These are phyloP conservation scores for Agrochola circellaris DNA, from an alignment of 2,888 invertebrate genomes.

Conservation along the genomic window DNA sequence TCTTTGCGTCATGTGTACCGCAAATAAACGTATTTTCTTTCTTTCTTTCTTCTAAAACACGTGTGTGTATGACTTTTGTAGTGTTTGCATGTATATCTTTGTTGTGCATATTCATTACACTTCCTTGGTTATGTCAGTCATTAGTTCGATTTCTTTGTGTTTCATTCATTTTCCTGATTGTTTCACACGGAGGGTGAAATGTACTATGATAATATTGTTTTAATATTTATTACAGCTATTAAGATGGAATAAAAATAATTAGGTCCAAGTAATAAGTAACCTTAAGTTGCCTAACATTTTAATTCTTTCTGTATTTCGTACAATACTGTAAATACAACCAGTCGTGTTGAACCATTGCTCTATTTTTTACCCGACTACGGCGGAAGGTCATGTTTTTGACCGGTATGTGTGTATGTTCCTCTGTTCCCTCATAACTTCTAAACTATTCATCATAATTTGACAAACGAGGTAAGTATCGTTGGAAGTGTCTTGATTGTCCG, in stretches of 20 bases:
- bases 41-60: no score
- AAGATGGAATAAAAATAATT: not conserved
- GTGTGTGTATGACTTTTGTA: conserved; percentile 27
- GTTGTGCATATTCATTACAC: conserved; percentile 36
- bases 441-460: no score
- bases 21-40: no score
- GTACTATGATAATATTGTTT: not conserved
- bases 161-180: conserved; percentile 12
- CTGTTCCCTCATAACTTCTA: no score
- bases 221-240: not conserved
- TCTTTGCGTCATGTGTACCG: no score
- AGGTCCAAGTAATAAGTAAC: no score
- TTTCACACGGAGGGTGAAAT: not conserved
- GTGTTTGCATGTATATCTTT: conserved; percentile 9
- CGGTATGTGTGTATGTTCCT: no score
- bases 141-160: conserved; percentile 36
- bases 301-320: not conserved
- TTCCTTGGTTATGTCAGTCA: conserved; percentile 23
- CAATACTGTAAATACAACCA: not conserved
- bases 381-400: no score
- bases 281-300: not conserved
- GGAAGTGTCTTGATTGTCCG: no score
- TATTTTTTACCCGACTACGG: not conserved
- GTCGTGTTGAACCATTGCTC: not conserved
- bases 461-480: no score